Percentiles rank a stretch among this genome's conserved stretches.
These are phyloP conservation scores for Macrophya alboannulata DNA, from an alignment of 2,888 invertebrate genomes.

Conservation along the genomic window DNA sequence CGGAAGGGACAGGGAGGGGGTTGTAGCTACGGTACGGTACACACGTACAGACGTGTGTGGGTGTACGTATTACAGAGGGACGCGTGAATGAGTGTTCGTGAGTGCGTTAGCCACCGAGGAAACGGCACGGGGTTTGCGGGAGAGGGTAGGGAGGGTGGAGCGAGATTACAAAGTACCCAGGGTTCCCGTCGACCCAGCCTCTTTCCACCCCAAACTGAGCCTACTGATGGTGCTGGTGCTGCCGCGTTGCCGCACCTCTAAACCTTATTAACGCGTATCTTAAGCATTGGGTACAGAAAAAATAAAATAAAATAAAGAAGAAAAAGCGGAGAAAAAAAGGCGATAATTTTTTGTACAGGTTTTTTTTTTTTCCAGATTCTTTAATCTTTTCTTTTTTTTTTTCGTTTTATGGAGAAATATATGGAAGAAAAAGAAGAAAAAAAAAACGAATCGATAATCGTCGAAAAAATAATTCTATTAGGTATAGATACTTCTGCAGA, in stretches of 20 bases:
- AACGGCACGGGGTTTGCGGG: neutral
- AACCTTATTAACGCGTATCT: slow-evolving; percentile 46
- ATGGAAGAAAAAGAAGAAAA: too few relatives aligned
- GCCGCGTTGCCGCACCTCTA: slow-evolving; percentile 7
- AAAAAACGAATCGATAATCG: too few relatives aligned
- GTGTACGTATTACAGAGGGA: neutral
- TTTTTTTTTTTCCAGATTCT: neutral
- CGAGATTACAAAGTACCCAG: slow-evolving; percentile 39
- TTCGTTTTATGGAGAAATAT: neutral
- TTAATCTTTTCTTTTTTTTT: neutral
- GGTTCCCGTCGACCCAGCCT: neutral
- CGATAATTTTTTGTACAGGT: neutral
- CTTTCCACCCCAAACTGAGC: neutral
- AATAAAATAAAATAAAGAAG: neutral
- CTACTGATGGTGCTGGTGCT: neutral
- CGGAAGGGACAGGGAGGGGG: neutral
- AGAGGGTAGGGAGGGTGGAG: neutral
- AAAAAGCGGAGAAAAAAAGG: neutral
- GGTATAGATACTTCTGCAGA: too few relatives aligned
- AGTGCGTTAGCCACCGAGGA: slow-evolving; percentile 10
- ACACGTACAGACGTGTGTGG: neutral
- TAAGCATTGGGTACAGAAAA: neutral
- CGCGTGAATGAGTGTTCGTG: slow-evolving; percentile 14
- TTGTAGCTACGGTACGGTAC: neutral
- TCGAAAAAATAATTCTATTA: too few relatives aligned